Base-by-base conservation (phyloP, 2,113 vertebrate species). In the Festucalex cinctus region DNA sequence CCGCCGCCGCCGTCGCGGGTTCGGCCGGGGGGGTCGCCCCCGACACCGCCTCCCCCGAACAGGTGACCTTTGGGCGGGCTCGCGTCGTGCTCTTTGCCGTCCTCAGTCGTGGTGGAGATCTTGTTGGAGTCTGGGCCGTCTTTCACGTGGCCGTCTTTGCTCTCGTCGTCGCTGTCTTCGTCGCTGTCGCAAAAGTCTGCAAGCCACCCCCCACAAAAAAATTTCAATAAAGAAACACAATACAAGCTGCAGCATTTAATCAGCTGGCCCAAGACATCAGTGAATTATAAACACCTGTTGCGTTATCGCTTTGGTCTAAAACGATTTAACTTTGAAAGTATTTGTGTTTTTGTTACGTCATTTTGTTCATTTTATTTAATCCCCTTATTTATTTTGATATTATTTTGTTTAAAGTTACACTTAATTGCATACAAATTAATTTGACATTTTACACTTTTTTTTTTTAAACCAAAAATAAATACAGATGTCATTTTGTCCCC, bases 181-280 rank as follows among this genome's bases (percentile, higher is more conserved):
- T 98, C 96, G 73, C 95, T 99, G 86, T 94, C 94, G 6, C 95
- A 96, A 78, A 94, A 91, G 85, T 96, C 96, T 99, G 76, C 14
- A 17, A n/a, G 12, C 10, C 53, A 3, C 24, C 53, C 53, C 4
- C 51, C 22, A 10, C 12, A 56, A 28, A 17, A 24, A 8, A 12
- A 17, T 46, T 46, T 46, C 16, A 36, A 19, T 1, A 60, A 36
- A 13, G 8, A 35, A 58, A 58, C 13, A 22, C 14, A 41, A 26
- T 5, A 9, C 6, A 8, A 24, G 24, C 9, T 13, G 0, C 12
- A 24, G 4, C 10, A 9, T 53, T 26, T 6, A 19, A 57, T 56
- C 6, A 35, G 28, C 13, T 28, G 53, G 13, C 24, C 51, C 20
- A 10, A 24, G n/a, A 20, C 49, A 5, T 28, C 28, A 6, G 14